phyloP scores from a whole-genome alignment of 1,140 invertebrate genomes.

The Harpegnathos saltator region DNA sequence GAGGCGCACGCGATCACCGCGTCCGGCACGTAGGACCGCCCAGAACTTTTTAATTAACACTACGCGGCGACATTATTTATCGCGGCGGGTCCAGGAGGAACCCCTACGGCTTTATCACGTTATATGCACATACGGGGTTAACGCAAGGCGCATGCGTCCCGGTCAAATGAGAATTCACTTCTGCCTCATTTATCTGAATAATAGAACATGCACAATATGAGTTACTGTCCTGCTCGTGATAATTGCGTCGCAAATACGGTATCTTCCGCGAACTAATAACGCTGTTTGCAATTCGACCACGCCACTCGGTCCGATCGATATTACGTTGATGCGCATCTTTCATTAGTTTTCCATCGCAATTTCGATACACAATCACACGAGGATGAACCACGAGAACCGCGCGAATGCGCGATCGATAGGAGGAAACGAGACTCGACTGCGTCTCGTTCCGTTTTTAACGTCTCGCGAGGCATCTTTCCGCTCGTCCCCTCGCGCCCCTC shows the following conservation, averaged over 20 bases:
- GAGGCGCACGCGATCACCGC: slow-evolving; percentile 18
- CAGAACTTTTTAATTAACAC: slow-evolving; percentile 57
- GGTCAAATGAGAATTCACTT: slow-evolving; percentile 58
- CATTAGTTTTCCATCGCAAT: slow-evolving; percentile 34
- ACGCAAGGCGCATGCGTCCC: slow-evolving; percentile 45
- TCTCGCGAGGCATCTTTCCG: neutral
- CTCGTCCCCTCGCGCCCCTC: no score
- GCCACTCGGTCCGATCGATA: slow-evolving; percentile 28
- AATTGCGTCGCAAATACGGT: slow-evolving; percentile 45
- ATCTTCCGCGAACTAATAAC: slow-evolving; percentile 29
- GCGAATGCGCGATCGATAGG: slow-evolving; percentile 1
- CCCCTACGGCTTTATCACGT: slow-evolving; percentile 34
- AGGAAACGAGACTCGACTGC: neutral
- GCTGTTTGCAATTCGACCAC: slow-evolving; percentile 49
- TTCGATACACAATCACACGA: slow-evolving; percentile 37
- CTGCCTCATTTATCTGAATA: slow-evolving; percentile 58
- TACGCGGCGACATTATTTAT: slow-evolving; percentile 52
- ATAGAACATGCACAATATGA: slow-evolving; percentile 53
- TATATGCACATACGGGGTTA: slow-evolving; percentile 17
- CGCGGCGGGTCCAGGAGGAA: slow-evolving; percentile 24
- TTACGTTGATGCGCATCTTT: slow-evolving; percentile 36
- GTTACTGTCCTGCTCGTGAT: slow-evolving; percentile 37
- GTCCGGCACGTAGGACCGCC: neutral
- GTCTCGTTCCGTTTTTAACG: slow-evolving; percentile 7
- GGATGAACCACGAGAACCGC: no score